Conservation (phyloP, 2,797 vertebrate genomes). For the Myoxocephalus aenaeus region DNA sequence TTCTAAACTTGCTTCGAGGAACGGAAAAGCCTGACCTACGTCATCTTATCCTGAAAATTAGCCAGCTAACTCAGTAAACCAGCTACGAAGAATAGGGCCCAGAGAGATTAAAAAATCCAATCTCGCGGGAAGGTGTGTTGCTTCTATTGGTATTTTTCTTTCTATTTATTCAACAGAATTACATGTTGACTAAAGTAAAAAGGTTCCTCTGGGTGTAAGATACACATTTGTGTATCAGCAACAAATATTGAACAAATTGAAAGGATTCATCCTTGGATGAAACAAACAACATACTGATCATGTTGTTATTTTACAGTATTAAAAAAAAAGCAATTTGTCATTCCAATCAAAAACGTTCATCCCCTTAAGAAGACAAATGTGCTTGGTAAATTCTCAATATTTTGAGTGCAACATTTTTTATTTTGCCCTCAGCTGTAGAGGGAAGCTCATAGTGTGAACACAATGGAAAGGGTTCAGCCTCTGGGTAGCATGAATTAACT, state of each 20-base stretch:
- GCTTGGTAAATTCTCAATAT: background rate
- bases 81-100: too few relatives aligned
- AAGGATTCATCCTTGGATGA: background rate
- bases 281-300: background rate
- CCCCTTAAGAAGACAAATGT: background rate
- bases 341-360: background rate
- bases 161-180: constrained; percentile 13
- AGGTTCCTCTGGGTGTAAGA: background rate
- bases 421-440: background rate
- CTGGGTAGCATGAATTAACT: background rate
- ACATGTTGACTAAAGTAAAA: background rate
- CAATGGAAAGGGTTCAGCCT: background rate
- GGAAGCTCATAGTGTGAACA: background rate
- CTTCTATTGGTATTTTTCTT: background rate
- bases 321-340: background rate
- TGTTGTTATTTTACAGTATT: background rate
- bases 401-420: background rate
- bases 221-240: background rate
- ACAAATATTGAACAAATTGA: constrained; percentile 1
- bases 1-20: too few relatives aligned
- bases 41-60: too few relatives aligned
- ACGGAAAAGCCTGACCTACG: too few relatives aligned
- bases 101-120: constrained; percentile 16
- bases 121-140: constrained; percentile 12
- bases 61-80: too few relatives aligned